phyloP scores from a whole-genome alignment of 2,888 invertebrate species.

The Rotaria sp. region DNA sequence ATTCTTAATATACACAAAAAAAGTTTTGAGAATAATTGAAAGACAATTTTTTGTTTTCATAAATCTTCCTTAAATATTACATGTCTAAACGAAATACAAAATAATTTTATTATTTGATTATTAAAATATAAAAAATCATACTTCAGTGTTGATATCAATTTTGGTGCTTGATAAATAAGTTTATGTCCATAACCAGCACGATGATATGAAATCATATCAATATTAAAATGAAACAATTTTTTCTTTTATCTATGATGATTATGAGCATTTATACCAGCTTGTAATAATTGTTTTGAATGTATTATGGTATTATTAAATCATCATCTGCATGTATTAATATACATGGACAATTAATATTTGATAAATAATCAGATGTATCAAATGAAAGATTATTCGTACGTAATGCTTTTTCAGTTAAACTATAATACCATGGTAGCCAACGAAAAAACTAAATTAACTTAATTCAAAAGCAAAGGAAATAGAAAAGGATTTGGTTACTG shows the following conservation, averaged over 20 bases:
- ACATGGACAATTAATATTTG: not conserved
- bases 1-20: not conserved
- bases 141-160: not conserved
- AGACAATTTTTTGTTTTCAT: not conserved
- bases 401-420: not conserved
- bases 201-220: conserved; percentile 18
- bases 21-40: no score
- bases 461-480: not conserved
- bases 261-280: not conserved
- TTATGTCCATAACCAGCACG: not conserved
- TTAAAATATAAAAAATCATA: not conserved
- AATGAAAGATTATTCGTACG: not conserved
- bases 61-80: not conserved
- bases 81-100: not conserved
- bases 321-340: conserved; percentile 36
- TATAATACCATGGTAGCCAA: conserved; percentile 4
- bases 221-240: conserved; percentile 9
- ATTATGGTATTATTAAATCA: conserved; percentile 34
- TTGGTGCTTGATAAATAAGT: not conserved
- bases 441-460: not conserved
- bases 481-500: not conserved
- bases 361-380: not conserved
- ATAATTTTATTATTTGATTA: not conserved
- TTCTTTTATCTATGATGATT: not conserved
- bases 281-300: not conserved